Evolutionary conservation across 1,140 invertebrate genomes (phyloP), one percentile per base, ranked within the genome.

Genomic region (Sarcophaga peregrina): DNA sequence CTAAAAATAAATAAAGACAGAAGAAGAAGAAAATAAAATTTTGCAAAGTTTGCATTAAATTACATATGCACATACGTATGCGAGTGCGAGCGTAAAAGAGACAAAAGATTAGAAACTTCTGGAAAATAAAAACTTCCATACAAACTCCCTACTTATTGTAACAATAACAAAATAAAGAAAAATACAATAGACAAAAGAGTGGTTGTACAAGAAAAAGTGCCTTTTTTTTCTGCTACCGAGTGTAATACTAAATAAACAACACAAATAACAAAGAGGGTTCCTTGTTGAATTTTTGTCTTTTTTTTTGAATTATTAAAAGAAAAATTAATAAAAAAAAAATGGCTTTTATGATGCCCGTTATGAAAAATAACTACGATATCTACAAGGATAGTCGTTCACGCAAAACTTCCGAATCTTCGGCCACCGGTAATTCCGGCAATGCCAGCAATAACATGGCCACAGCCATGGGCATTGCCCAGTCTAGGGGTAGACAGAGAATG

Each of bases 271-370:
- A 58, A 58, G 47, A 45, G 46, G 45, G 13, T 76, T 78, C 73
- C 54, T 83, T 45, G n/a, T 73, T 75, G 37, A 52, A 48, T 47
- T 73, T 78, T 78, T 52, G 11, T 11, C n/a, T 75, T 17, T 5
- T 50, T 15, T 20, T 20, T 20, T 50, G 15, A 50, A 78, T n/a
- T 78, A 25, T 17, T 15, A 50, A 82, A 73, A 52, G 46, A 76
- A 45, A 20, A 17, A 80, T 52, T 54, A 68, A 37, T 17, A 13
- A 25, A 47, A 37, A 47, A 37, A 74, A 97, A 68, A 97, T 97
- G 96, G 96, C 96, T 92, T 97, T 97, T 91, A 97, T 97, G 96
- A 96, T 97, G 95, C 96, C 96, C 58, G 96, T 97, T 84, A 94
- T 97, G 90, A 97, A 96, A 93, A 97, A 97, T 91, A 95, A 97